phyloP scores from a whole-genome alignment of 2,797 vertebrate species.

The Phylloscopus collybita region DNA sequence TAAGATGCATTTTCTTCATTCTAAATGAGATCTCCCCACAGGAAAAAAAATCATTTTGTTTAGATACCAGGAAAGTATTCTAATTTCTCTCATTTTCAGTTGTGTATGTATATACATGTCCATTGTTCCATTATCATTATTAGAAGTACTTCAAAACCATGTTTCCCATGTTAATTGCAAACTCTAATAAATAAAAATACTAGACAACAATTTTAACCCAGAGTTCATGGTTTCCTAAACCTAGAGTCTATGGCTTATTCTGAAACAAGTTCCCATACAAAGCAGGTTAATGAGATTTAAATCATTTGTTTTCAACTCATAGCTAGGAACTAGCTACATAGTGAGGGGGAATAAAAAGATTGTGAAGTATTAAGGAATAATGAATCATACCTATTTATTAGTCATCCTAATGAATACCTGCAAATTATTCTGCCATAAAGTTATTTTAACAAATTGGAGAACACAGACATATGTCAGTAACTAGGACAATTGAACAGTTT shows the following conservation, averaged over 20 bases:
- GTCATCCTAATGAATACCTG: constrained; percentile 46
- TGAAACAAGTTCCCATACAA: background rate
- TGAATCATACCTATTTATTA: constrained; percentile 51
- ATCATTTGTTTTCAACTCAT: background rate
- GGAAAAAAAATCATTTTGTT: background rate
- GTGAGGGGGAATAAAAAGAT: background rate
- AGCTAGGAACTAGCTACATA: background rate
- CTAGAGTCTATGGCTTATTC: background rate
- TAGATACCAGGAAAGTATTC: background rate
- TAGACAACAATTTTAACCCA: background rate
- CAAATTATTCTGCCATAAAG: constrained; percentile 10
- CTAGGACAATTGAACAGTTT: constrained; percentile 7
- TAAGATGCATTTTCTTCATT: background rate
- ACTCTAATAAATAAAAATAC: background rate
- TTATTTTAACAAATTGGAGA: constrained; percentile 37
- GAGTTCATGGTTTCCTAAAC: background rate
- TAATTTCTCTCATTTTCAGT: background rate
- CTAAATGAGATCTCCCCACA: background rate
- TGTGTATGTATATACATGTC: background rate
- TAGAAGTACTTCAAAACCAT: background rate
- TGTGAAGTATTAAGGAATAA: background rate
- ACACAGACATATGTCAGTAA: constrained; percentile 36
- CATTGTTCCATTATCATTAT: background rate
- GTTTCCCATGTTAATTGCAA: background rate
- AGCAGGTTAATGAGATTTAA: background rate